Evolutionary conservation across 2,888 invertebrate species (phyloP).

Genomic region (Myopa tessellatipennis): DNA sequence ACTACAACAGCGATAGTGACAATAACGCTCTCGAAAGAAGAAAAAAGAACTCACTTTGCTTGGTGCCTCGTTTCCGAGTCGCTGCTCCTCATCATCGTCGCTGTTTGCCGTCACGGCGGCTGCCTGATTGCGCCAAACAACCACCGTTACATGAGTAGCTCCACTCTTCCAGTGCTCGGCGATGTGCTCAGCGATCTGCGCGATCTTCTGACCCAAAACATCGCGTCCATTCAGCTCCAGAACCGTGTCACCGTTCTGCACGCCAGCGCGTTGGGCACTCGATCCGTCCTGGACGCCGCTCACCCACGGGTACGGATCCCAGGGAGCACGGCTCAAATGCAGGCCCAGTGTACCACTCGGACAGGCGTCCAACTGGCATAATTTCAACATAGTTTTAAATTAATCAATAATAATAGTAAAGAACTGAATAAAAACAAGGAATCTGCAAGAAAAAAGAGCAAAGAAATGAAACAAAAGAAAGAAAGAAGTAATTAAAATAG

Average conservation of each 20-base stretch:
- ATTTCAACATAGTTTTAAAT: slow-evolving; percentile 58
- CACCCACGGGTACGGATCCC: slow-evolving; percentile 87
- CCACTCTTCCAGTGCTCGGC: slow-evolving; percentile 64
- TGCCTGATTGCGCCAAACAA: slow-evolving; percentile 64
- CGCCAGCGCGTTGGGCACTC: slow-evolving; percentile 74
- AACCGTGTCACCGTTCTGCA: slow-evolving; percentile 78
- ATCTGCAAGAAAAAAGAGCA: not conserved
- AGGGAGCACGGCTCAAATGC: slow-evolving; percentile 79
- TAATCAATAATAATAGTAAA: not conserved
- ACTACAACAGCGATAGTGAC: not conserved
- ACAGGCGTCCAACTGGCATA: slow-evolving; percentile 63
- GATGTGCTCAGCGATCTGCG: slow-evolving; percentile 62
- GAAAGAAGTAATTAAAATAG: not conserved
- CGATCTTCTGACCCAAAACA: slow-evolving; percentile 64
- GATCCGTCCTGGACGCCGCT: slow-evolving; percentile 74
- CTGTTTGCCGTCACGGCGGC: slow-evolving; percentile 41
- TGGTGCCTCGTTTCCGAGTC: slow-evolving; percentile 19
- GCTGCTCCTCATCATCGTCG: slow-evolving; percentile 42
- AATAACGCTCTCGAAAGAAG: not conserved
- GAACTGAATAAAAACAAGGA: not conserved
- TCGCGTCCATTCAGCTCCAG: slow-evolving; percentile 70
- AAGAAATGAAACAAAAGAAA: not conserved
- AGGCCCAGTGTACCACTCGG: slow-evolving; percentile 76
- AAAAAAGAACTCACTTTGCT: not conserved
- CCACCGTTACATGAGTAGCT: slow-evolving; percentile 59